phyloP scores from a whole-genome alignment of 92 coral and sea anemone genomes.

The Epizoanthus fatuus region DNA sequence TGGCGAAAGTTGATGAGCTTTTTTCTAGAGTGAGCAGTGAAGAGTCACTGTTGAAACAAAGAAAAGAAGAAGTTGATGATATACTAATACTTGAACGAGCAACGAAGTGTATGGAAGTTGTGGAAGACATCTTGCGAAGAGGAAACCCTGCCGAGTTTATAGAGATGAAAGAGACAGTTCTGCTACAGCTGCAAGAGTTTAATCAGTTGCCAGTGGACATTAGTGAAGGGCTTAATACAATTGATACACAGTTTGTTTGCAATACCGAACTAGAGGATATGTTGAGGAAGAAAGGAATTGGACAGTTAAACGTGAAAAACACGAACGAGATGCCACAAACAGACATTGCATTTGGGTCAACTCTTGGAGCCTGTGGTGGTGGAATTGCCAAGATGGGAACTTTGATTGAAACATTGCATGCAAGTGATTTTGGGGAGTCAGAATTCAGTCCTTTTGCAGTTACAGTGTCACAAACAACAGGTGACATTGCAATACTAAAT shows the following conservation, averaged over 20 bases:
- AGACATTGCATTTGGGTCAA: not conserved
- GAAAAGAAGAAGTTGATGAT: slow-evolving; percentile 8
- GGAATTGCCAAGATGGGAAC: not conserved
- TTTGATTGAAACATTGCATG: slow-evolving; percentile 10
- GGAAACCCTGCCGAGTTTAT: slow-evolving; percentile 31
- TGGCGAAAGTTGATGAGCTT: slow-evolving; percentile 15
- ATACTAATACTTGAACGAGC: slow-evolving; percentile 14
- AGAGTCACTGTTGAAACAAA: not conserved
- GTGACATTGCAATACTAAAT: slow-evolving; percentile 32
- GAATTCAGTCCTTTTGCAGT: slow-evolving; percentile 40
- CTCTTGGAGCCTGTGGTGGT: slow-evolving; percentile 32
- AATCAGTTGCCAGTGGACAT: not conserved
- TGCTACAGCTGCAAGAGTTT: slow-evolving; percentile 29
- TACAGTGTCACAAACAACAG: slow-evolving; percentile 35
- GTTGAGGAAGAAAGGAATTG: slow-evolving; percentile 35
- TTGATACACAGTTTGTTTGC: slow-evolving; percentile 8
- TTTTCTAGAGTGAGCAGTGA: not conserved
- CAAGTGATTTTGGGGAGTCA: slow-evolving; percentile 31
- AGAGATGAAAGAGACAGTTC: slow-evolving; percentile 33
- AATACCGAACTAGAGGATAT: slow-evolving; percentile 14
- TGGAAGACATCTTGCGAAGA: slow-evolving; percentile 14
- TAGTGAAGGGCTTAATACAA: not conserved
- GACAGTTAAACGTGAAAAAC: not conserved
- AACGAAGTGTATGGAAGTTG: slow-evolving; percentile 17
- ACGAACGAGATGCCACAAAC: not conserved